phyloP scores from a whole-genome alignment of 2,888 invertebrate genomes.

The Anoplius nigerrimus region DNA sequence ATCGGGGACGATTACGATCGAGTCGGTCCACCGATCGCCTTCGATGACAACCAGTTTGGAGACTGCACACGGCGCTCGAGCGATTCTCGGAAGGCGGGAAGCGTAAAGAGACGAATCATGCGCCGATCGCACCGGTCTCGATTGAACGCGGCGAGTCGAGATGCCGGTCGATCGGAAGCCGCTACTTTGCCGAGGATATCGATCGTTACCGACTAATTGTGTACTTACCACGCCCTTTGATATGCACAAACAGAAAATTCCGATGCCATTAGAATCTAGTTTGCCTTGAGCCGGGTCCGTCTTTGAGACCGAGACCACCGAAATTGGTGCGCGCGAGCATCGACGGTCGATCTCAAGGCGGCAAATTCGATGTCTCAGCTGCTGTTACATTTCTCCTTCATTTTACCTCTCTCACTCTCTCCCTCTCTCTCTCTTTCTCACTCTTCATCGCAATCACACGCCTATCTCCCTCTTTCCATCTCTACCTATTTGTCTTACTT shows the following conservation, averaged over 20 bases:
- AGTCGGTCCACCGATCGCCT: not conserved
- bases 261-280: slow-evolving; percentile 24
- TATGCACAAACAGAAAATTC: slow-evolving; percentile 62
- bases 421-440: not conserved
- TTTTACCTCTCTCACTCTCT: slow-evolving; percentile 1
- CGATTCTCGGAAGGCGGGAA: not conserved
- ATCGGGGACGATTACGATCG: no score
- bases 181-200: not conserved
- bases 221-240: slow-evolving; percentile 70
- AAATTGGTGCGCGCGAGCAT: no score
- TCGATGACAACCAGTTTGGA: not conserved
- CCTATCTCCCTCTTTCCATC: slow-evolving; percentile 8
- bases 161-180: no score
- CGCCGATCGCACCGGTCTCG: no score
- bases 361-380: no score
- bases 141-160: no score
- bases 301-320: no score
- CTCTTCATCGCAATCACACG: no score
- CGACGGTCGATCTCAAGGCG: no score
- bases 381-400: no score
- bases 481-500: no score
- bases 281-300: slow-evolving; percentile 2
- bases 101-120: not conserved
- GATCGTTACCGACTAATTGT: slow-evolving; percentile 1
- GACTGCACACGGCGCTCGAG: not conserved